A percentile compares a stretch with the other conserved stretches of the same genome.
Evolutionary conservation across 2,888 invertebrate genomes (phyloP).

Genomic region (Acanthopleura granulata): DNA sequence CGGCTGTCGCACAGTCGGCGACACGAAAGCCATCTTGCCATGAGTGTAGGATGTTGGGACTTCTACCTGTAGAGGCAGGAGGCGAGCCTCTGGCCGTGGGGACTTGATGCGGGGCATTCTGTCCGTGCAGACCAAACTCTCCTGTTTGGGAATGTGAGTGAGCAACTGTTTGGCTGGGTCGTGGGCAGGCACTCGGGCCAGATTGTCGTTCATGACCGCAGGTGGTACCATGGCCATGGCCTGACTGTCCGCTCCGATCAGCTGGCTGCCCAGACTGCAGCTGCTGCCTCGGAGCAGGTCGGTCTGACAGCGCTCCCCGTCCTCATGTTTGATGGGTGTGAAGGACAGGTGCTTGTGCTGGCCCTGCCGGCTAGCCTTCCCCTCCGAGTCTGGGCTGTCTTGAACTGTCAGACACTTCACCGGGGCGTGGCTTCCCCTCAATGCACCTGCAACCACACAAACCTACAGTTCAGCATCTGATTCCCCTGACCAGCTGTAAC

Average conservation of each 20-base stretch:
- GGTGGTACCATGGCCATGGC: conserved; percentile 14
- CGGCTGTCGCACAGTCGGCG: conserved; percentile 54
- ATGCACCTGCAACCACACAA: conserved; percentile 25
- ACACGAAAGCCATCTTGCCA: conserved; percentile 61
- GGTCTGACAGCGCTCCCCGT: conserved; percentile 16
- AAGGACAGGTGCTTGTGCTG: conserved; percentile 36
- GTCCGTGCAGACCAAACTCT: not conserved
- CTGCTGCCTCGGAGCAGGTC: not conserved
- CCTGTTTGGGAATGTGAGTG: conserved; percentile 42
- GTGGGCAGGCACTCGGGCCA: not conserved
- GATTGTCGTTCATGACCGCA: not conserved
- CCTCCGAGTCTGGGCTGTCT: conserved; percentile 70
- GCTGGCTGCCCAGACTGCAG: conserved; percentile 17
- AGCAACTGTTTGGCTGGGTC: conserved; percentile 2
- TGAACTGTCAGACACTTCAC: conserved; percentile 83
- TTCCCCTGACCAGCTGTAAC: too few species aligned
- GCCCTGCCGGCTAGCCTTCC: conserved; percentile 45
- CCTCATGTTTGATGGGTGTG: conserved; percentile 63
- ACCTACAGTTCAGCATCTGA: too few species aligned
- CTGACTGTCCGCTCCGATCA: conserved; percentile 17
- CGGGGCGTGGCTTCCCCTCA: conserved; percentile 77
- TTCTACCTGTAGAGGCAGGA: conserved; percentile 51
- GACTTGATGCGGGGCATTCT: not conserved
- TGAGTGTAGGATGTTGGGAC: conserved; percentile 52
- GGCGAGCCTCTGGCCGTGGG: conserved; percentile 28